Evolutionary conservation across 2,797 vertebrate species (phyloP).

Genomic region (Coregonus sp.): DNA sequence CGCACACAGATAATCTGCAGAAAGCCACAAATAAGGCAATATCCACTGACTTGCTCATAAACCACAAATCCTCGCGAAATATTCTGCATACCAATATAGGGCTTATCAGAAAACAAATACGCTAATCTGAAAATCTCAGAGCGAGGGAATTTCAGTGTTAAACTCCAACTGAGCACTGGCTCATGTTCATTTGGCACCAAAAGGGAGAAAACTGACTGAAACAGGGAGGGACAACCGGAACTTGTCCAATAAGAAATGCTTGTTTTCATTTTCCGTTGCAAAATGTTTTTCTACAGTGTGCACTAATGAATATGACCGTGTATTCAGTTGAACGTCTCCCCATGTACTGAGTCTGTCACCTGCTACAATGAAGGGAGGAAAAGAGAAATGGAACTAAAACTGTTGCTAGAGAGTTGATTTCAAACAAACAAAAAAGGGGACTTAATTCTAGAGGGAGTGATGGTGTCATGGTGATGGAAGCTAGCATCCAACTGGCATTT

Average conservation of each 20-base stretch:
- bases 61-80: conserved; percentile 48
- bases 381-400: conserved; percentile 15
- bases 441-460: neutral
- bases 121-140: conserved; percentile 54
- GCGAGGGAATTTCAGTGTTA: conserved; percentile 44
- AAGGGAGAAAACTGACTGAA: neutral
- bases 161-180: conserved; percentile 35
- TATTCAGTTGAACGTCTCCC: neutral
- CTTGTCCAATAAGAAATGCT: neutral
- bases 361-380: conserved; percentile 3
- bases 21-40: conserved; percentile 46
- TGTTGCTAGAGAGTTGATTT: neutral
- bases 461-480: neutral
- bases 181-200: conserved; percentile 21
- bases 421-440: neutral
- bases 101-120: conserved; percentile 57
- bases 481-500: conserved; percentile 4
- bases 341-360: neutral
- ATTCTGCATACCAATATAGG: conserved; percentile 40
- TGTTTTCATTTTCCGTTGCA: neutral
- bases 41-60: conserved; percentile 43
- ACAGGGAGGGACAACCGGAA: neutral
- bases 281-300: neutral
- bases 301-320: no score
- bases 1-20: conserved; percentile 50